These are phyloP conservation scores for Scaptomyza hsui DNA, from an alignment of 1,140 invertebrate genomes.

Conservation along the genomic window DNA sequence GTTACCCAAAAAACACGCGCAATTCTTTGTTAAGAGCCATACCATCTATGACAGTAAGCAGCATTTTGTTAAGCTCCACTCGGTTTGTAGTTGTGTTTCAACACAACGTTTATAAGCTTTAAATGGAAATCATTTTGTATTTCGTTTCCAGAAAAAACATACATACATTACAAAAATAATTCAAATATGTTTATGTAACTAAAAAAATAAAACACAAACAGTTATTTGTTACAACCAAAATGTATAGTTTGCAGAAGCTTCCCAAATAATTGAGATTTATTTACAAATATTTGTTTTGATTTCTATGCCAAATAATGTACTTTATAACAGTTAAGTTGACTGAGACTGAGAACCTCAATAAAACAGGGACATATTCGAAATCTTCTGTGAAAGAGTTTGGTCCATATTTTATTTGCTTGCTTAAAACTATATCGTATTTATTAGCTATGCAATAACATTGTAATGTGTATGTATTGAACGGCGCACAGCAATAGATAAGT, in stretches of 20 bases:
- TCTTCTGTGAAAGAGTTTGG: constrained; percentile 2
- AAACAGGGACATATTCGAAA: background rate
- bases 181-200: constrained; percentile 27
- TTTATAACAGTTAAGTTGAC: constrained; percentile 24
- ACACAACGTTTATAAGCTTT: constrained; percentile 43
- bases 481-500: constrained; percentile 5
- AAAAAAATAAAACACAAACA: constrained; percentile 22
- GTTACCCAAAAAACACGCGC: constrained; percentile 33
- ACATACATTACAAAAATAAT: constrained; percentile 23
- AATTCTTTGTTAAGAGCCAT: constrained; percentile 40
- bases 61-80: constrained; percentile 16
- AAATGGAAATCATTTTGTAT: constrained; percentile 28
- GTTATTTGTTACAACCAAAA: constrained; percentile 25
- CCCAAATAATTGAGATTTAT: constrained; percentile 36
- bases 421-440: background rate
- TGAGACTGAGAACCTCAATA: constrained; percentile 21
- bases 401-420: constrained; percentile 2
- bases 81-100: constrained; percentile 4
- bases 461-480: background rate
- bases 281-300: constrained; percentile 8
- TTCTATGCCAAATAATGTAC: constrained; percentile 28
- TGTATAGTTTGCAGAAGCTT: constrained; percentile 22
- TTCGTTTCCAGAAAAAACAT: constrained; percentile 13
- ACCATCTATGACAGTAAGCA: constrained; percentile 18
- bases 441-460: constrained; percentile 13